Percentiles rank a stretch among this genome's conserved stretches.
phyloP scores from a whole-genome alignment of 2,888 invertebrate species.

The Apamea epomidion region DNA sequence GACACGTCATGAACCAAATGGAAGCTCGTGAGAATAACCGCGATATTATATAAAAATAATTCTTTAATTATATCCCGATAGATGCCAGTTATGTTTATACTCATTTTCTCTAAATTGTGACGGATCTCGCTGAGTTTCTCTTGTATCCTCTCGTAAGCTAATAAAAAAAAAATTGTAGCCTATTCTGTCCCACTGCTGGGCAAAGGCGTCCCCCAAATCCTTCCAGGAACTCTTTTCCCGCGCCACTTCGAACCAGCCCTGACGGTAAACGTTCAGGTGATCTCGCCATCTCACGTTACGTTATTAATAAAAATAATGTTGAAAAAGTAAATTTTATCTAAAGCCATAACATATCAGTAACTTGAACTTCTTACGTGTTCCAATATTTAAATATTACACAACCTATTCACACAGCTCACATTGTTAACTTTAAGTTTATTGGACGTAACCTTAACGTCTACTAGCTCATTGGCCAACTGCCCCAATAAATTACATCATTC shows the following conservation, averaged over 20 bases:
- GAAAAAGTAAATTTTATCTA: slow-evolving; percentile 5
- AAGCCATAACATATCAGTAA: slow-evolving; percentile 39
- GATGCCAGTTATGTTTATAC: slow-evolving; percentile 69
- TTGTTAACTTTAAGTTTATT: slow-evolving; percentile 54
- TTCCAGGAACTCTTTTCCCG: neutral
- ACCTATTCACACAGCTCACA: slow-evolving; percentile 26
- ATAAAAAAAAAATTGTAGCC: too few species aligned
- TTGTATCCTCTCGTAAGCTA: neutral
- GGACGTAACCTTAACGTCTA: slow-evolving; percentile 63
- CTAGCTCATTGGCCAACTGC: slow-evolving; percentile 67
- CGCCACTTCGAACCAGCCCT: neutral
- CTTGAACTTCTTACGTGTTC: slow-evolving; percentile 25
- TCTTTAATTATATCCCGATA: slow-evolving; percentile 77
- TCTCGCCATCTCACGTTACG: neutral
- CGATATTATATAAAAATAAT: slow-evolving; percentile 79
- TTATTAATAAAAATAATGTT: slow-evolving; percentile 18
- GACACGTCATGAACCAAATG: slow-evolving; percentile 85
- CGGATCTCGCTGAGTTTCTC: neutral
- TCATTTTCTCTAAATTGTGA: slow-evolving; percentile 71
- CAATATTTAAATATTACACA: slow-evolving; percentile 6
- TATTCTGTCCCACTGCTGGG: neutral
- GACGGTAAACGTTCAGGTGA: neutral
- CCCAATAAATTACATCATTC: slow-evolving; percentile 74
- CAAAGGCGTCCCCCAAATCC: neutral
- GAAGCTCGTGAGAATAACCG: slow-evolving; percentile 82